A percentile compares a stretch with the other conserved stretches of the same genome.
Conservation (phyloP, 2,888 invertebrate species). For the Acleris emargana region DNA sequence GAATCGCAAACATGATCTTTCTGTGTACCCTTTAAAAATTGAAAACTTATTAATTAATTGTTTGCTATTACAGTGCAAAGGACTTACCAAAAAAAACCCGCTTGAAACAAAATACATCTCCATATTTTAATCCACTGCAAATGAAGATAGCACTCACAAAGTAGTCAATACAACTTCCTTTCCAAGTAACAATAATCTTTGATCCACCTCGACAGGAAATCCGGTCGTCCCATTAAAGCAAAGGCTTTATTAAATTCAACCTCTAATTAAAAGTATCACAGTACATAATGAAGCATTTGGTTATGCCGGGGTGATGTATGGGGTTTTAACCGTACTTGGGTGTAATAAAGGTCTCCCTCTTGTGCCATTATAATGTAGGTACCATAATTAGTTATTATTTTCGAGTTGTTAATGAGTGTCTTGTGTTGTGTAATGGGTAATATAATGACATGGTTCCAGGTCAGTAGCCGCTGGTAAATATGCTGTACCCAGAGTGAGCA, state of each 20-base stretch:
- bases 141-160: neutral
- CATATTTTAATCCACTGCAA: neutral
- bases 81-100: too few species aligned
- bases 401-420: neutral
- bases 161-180: slow-evolving; percentile 12
- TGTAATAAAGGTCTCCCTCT: neutral
- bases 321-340: neutral
- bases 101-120: neutral
- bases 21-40: too few species aligned
- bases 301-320: neutral
- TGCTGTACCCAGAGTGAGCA: too few species aligned
- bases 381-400: neutral
- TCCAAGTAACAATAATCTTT: slow-evolving; percentile 40
- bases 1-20: too few species aligned
- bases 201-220: slow-evolving; percentile 48
- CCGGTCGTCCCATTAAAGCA: slow-evolving; percentile 43
- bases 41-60: too few species aligned
- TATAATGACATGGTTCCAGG: too few species aligned
- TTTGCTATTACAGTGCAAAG: too few species aligned
- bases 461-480: too few species aligned
- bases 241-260: slow-evolving; percentile 6
- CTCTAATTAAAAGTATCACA: slow-evolving; percentile 9
- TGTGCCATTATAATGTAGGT: slow-evolving; percentile 13
- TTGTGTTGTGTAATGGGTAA: neutral
- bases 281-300: slow-evolving; percentile 8